Evolutionary conservation across 2,888 invertebrate species (phyloP).

Genomic region (Amblyteles armatorius): DNA sequence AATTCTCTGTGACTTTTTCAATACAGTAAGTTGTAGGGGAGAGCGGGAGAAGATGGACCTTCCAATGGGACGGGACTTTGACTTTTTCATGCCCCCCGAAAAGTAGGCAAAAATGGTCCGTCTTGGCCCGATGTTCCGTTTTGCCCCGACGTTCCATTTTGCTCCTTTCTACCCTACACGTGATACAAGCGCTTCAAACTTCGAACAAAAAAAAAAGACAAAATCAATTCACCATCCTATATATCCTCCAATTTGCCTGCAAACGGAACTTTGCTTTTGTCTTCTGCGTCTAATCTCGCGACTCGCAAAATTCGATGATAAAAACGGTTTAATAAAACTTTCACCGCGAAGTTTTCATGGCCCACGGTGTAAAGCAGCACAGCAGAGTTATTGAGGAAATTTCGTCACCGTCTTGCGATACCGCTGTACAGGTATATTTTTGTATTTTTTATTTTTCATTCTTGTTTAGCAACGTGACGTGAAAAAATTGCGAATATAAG

Average conservation of each 20-base stretch:
- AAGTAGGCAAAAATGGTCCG: no score
- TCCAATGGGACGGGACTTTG: no score
- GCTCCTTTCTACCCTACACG: neutral
- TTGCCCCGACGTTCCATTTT: no score
- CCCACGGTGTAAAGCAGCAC: neutral
- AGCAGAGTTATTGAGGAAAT: neutral
- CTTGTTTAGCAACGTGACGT: slow-evolving; percentile 18
- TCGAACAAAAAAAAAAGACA: neutral
- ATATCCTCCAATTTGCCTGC: neutral
- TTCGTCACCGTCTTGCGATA: neutral
- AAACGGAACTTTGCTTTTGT: neutral
- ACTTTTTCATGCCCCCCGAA: no score
- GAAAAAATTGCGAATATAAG: slow-evolving; percentile 55
- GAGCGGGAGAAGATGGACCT: no score
- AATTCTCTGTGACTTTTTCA: neutral
- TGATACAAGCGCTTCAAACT: neutral
- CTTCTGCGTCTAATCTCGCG: neutral
- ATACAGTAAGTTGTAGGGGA: neutral
- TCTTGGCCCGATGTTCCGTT: no score
- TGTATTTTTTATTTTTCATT: neutral
- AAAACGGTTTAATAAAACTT: slow-evolving; percentile 22
- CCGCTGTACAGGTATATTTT: neutral
- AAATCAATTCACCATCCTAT: neutral
- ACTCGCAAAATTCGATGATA: slow-evolving; percentile 16
- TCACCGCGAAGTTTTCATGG: neutral